Evolutionary conservation across 2,888 invertebrate genomes (phyloP), one percentile per base, ranked within the genome.

Genomic region (Drosophila limbata): DNA sequence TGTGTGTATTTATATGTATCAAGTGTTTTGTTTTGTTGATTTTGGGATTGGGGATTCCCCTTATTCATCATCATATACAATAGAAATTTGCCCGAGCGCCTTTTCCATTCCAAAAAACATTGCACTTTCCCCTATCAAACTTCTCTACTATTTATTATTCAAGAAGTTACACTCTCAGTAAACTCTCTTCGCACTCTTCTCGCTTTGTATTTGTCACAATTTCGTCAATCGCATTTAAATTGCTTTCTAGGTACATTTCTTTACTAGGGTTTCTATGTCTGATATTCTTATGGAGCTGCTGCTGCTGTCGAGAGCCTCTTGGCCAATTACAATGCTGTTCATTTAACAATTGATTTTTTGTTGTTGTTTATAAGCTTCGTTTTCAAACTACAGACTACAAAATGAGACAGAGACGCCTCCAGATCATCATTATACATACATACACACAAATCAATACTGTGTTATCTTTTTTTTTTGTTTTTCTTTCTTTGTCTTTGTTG

Each of bases 231-330:
- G 84, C 84, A 81, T 86, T 59, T 59, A 11, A 79, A 84, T 87
- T 87, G 84, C 89, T 84, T 87, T 85, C 85, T 84, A 85, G 85
- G 85, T 85, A 85, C 85, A 85, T 74, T 81, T 86, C 83, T 79
- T 65, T 65, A 65, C 69, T 67, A 71, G 73, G 33, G 17, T 57
- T 15, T 53, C 17, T 28, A 37, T 52, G 25, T 72, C 69, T 33
- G 40, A 60, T 51, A 61, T 60, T 52, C 28, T 51, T 37, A 44
- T 37, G 45, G 39, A 65, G 59, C 51, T 39, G 50, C 3, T 19
- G 19, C 19, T 25, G 5, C 25, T 25, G 25, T 19, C 19, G 5
- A 13, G 19, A 51, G 45, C 63, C 40, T 21, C 60, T 76, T 76
- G 77, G 56, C 73, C 76, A 69, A 76, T 56, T 56, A 66, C 62